Evolutionary conservation across 2,888 invertebrate genomes (phyloP).

Genomic region (Zelleria hepariella): DNA sequence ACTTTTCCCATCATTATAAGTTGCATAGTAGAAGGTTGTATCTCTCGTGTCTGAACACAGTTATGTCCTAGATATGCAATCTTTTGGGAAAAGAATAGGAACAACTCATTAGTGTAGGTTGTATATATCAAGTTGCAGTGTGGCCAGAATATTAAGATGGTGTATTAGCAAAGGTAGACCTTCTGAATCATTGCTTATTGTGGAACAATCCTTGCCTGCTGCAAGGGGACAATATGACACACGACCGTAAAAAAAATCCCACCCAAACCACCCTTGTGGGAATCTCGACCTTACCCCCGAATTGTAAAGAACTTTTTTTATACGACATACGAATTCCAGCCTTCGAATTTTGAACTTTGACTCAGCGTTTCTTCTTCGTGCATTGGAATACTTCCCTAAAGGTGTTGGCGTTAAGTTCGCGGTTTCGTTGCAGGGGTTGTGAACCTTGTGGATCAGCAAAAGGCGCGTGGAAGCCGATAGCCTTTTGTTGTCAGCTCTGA

Average conservation of each 20-base stretch:
- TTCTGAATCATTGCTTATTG: neutral
- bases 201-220: conserved; percentile 14
- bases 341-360: conserved; percentile 4
- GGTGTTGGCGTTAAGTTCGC: neutral
- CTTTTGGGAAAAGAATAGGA: too few relatives aligned
- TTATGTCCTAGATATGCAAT: too few relatives aligned
- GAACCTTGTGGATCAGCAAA: neutral
- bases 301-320: neutral
- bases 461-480: neutral
- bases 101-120: too few relatives aligned
- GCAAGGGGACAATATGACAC: conserved; percentile 37
- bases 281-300: neutral
- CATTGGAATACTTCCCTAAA: neutral
- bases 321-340: neutral
- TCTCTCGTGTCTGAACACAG: too few relatives aligned
- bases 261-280: neutral
- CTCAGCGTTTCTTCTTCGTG: neutral
- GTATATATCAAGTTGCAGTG: too few relatives aligned
- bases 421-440: neutral
- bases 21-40: too few relatives aligned
- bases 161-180: neutral
- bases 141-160: too few relatives aligned
- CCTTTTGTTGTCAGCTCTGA: neutral
- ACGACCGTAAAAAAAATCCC: conserved; percentile 32
- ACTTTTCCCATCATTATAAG: too few relatives aligned